phyloP scores from a whole-genome alignment of 2,888 invertebrate genomes.

The Nowickia ferox region DNA sequence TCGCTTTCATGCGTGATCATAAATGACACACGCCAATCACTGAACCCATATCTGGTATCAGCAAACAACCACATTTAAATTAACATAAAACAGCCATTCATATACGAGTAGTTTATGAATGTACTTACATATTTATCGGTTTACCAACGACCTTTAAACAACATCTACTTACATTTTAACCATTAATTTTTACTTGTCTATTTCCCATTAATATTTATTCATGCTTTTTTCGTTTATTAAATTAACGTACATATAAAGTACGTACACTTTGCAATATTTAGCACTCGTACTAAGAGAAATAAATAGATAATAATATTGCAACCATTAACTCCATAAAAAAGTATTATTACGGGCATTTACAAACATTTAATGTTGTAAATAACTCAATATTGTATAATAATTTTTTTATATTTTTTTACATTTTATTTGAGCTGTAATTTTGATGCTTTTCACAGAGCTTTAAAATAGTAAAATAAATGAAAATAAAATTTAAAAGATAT shows the following conservation, averaged over 20 bases:
- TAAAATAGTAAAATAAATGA: not conserved
- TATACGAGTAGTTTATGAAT: constrained; percentile 39
- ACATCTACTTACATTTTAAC: constrained; percentile 8
- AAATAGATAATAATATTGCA: not conserved
- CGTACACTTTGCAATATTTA: not conserved
- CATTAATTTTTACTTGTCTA: not conserved
- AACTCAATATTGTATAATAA: constrained; percentile 29
- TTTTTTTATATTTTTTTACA: not conserved
- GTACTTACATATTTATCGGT: constrained; percentile 60
- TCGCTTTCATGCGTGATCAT: no score
- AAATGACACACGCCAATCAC: no score
- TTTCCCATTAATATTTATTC: not conserved
- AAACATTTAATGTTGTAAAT: constrained; percentile 30
- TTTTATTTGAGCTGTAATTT: constrained; percentile 8
- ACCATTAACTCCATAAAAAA: not conserved
- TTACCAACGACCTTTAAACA: constrained; percentile 64
- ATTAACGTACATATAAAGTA: not conserved
- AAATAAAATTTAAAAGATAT: no score
- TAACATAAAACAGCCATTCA: constrained; percentile 12
- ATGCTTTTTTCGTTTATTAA: not conserved
- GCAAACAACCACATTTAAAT: not conserved
- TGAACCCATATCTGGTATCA: no score
- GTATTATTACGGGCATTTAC: not conserved
- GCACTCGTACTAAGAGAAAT: constrained; percentile 3
- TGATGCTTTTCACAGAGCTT: not conserved